Evolutionary conservation across 2,113 vertebrate species (phyloP).

Genomic region (Caloenas nicobarica): DNA sequence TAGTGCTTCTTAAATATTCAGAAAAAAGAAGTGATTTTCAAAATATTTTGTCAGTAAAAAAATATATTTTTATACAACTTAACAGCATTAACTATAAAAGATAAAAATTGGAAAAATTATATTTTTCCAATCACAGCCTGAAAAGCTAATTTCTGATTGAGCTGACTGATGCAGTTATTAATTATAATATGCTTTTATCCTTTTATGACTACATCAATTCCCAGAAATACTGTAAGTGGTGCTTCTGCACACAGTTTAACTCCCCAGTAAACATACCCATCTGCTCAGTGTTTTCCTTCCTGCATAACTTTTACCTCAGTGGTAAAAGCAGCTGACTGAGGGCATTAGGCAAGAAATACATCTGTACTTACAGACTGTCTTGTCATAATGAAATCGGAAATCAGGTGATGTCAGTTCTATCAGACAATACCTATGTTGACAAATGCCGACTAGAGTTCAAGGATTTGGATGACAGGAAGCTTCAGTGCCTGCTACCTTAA

Average conservation of each 20-base stretch:
- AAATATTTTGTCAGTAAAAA: neutral
- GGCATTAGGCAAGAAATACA: conserved; percentile 1
- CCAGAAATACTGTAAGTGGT: conserved; percentile 68
- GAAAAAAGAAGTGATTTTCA: neutral
- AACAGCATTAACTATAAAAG: neutral
- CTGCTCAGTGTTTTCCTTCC: conserved; percentile 67
- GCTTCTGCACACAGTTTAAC: conserved; percentile 53
- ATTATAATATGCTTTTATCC: conserved; percentile 61
- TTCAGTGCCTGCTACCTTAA: neutral
- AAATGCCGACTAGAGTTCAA: neutral
- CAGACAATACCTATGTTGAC: neutral
- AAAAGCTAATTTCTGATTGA: neutral
- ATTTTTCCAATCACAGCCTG: conserved; percentile 33
- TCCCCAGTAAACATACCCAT: conserved; percentile 68
- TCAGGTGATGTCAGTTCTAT: neutral
- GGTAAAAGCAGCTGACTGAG: conserved; percentile 37
- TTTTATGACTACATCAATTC: conserved; percentile 50
- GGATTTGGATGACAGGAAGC: neutral
- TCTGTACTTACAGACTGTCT: neutral
- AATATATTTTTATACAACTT: neutral
- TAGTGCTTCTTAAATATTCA: neutral
- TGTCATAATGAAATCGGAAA: neutral
- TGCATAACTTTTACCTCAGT: conserved; percentile 14
- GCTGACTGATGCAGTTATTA: conserved; percentile 42
- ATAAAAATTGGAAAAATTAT: neutral